These are phyloP conservation scores for Nomada hirtipes DNA, from an alignment of 2,888 invertebrate genomes.

Conservation along the genomic window DNA sequence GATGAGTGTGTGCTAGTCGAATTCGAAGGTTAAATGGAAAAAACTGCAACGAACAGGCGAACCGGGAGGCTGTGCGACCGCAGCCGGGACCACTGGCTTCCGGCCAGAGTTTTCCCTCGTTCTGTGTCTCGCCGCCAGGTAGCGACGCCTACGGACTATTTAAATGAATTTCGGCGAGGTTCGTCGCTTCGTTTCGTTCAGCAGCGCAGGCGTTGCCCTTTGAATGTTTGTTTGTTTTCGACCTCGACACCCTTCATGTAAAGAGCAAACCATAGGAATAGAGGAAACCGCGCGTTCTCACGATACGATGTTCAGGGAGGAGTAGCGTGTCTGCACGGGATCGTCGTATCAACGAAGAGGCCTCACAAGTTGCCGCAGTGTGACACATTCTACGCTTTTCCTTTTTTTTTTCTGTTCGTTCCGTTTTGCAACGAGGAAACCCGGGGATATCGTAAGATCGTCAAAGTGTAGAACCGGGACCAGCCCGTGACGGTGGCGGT, in stretches of 20 bases:
- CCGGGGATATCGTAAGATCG: conserved; percentile 2
- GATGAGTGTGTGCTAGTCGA: conserved; percentile 19
- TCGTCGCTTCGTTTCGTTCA: conserved; percentile 86
- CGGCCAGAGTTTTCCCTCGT: conserved; percentile 78
- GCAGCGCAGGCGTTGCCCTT: conserved; percentile 85
- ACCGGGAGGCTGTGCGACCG: conserved; percentile 49
- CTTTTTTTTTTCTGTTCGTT: neutral
- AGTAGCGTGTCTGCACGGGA: conserved; percentile 63
- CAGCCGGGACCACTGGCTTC: conserved; percentile 78
- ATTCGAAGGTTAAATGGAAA: conserved; percentile 73
- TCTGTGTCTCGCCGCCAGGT: conserved; percentile 84
- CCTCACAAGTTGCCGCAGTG: conserved; percentile 31
- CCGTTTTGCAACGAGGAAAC: neutral
- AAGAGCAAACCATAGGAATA: conserved; percentile 39
- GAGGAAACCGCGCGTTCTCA: conserved; percentile 50
- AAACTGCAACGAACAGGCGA: conserved; percentile 59
- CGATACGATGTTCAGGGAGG: conserved; percentile 76
- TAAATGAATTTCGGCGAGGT: conserved; percentile 85
- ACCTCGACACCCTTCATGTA: conserved; percentile 63
- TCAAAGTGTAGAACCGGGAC: conserved; percentile 8
- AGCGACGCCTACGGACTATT: conserved; percentile 86
- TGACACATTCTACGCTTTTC: conserved; percentile 24
- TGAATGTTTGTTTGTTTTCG: conserved; percentile 76
- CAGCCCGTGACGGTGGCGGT: conserved; percentile 45
- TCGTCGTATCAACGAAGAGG: conserved; percentile 13